Evolutionary conservation across 2,797 vertebrate genomes (phyloP).

Genomic region (Chrysocyon brachyurus): DNA sequence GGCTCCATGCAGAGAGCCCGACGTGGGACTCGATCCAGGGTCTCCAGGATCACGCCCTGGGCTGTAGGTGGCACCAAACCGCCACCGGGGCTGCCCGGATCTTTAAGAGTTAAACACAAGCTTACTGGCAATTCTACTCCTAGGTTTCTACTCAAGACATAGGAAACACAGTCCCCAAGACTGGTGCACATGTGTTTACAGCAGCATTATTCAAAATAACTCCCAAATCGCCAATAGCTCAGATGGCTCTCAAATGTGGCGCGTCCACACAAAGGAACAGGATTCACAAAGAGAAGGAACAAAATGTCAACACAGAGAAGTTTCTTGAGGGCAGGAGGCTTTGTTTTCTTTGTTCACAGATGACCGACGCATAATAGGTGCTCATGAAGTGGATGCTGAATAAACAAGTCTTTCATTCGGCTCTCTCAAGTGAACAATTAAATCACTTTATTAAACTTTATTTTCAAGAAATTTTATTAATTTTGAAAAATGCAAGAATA

Average conservation of each 20-base stretch:
- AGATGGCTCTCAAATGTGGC: neutral
- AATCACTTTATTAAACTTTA: neutral
- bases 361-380: neutral
- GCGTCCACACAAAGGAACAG: too few relatives aligned
- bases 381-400: neutral
- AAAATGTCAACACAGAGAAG: neutral
- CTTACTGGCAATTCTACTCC: neutral
- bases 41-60: too few relatives aligned
- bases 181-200: neutral
- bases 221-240: neutral
- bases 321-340: neutral
- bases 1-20: too few relatives aligned
- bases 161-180: neutral
- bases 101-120: neutral
- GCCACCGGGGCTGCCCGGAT: neutral
- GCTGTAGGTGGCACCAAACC: too few relatives aligned
- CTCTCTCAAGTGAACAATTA: neutral
- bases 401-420: neutral
- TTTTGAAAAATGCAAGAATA: conserved; percentile 70
- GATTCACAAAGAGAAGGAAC: neutral
- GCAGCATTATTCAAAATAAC: neutral
- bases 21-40: too few relatives aligned
- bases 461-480: conserved; percentile 63
- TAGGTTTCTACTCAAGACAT: neutral
- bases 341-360: neutral